A percentile compares a stretch with the other conserved stretches of the same genome.
These are phyloP conservation scores for Limnephilus marmoratus DNA, from an alignment of 2,888 invertebrate genomes.

Conservation along the genomic window DNA sequence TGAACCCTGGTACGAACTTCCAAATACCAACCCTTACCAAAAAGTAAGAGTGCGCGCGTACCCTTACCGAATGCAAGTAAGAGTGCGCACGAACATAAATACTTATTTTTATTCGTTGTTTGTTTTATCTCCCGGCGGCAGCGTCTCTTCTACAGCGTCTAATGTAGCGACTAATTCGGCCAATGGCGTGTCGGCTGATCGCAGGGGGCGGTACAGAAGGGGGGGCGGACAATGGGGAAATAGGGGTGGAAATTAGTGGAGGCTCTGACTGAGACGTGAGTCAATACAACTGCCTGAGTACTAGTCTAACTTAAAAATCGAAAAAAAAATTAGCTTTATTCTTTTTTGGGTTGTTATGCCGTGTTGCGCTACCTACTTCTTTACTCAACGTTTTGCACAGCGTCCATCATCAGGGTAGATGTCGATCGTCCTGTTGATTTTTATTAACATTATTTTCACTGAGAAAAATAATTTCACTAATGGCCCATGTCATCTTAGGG, in stretches of 20 bases:
- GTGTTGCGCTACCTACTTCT: no score
- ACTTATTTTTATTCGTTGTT: background rate
- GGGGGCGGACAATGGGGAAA: background rate
- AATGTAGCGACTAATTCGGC: constrained; percentile 55
- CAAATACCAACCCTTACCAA: background rate
- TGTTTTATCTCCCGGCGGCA: constrained; percentile 8
- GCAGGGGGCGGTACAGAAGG: background rate
- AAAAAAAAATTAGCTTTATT: no score
- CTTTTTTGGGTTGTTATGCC: no score
- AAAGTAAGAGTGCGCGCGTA: background rate
- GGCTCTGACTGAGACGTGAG: background rate
- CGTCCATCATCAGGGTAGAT: no score
- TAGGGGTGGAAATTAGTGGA: background rate
- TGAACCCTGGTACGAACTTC: background rate
- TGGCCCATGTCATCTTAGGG: no score
- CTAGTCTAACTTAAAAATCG: background rate
- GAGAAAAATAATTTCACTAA: no score
- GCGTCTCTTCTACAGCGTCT: background rate
- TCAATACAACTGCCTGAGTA: background rate
- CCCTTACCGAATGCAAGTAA: background rate
- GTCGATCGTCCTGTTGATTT: no score
- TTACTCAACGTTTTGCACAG: no score
- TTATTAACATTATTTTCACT: no score
- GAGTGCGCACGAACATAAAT: background rate
- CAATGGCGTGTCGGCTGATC: constrained; percentile 50